Evolutionary conservation across 2,113 vertebrate genomes (phyloP).

Genomic region (Suricata suricatta): DNA sequence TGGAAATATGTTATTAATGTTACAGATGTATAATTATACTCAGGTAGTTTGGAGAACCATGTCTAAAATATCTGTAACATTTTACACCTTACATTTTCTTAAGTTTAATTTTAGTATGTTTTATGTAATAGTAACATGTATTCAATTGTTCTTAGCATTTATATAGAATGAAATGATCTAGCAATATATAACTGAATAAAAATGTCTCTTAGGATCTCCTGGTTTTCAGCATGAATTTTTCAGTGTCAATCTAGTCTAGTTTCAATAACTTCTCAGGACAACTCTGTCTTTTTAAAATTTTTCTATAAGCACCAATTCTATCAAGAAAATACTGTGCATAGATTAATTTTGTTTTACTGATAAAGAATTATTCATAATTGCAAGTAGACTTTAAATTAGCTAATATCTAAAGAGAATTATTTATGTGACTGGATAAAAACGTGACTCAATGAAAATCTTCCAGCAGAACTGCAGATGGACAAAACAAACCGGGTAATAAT

Average conservation of each 20-base stretch:
- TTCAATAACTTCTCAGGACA: neutral
- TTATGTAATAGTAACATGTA: neutral
- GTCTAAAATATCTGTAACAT: neutral
- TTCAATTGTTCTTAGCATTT: neutral
- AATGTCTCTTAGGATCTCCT: neutral
- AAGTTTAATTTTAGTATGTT: neutral
- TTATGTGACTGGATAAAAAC: neutral
- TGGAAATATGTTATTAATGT: neutral
- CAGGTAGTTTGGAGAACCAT: neutral
- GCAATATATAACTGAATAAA: neutral
- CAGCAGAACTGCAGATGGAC: neutral
- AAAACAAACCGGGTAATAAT: neutral
- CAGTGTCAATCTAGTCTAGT: neutral
- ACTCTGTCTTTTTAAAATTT: neutral
- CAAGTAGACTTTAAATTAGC: neutral
- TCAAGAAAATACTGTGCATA: neutral
- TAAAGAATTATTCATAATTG: neutral
- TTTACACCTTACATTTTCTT: neutral
- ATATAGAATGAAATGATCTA: neutral
- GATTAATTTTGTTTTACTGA: neutral
- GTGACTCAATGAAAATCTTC: neutral
- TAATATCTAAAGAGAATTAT: neutral
- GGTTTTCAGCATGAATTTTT: neutral
- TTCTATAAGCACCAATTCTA: neutral
- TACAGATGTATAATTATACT: neutral